Percentiles rank a stretch among this genome's conserved stretches.
These are phyloP conservation scores for Hormiphora californensis DNA, from an alignment of 37 sponge, comb jelly and placozoan species.

Conservation along the genomic window DNA sequence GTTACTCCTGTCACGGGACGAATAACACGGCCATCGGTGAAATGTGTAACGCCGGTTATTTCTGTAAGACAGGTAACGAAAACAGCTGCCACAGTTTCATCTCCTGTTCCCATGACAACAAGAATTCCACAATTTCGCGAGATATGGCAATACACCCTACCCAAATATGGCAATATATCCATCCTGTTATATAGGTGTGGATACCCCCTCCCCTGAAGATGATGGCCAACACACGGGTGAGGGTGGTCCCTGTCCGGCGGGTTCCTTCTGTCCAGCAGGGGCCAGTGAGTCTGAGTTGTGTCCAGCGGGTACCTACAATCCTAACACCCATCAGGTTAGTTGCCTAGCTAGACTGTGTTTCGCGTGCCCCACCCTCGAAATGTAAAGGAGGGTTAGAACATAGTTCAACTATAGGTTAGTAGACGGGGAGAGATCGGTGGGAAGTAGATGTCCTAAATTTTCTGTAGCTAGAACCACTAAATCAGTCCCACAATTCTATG, in stretches of 20 bases:
- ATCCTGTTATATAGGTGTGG: neutral
- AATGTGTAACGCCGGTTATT: constrained; percentile 52
- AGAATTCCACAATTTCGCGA: too few relatives aligned
- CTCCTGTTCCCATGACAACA: too few relatives aligned
- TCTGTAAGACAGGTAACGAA: constrained; percentile 32
- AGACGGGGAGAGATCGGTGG: too few relatives aligned
- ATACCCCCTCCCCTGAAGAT: neutral
- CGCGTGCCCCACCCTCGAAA: too few relatives aligned
- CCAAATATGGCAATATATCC: neutral
- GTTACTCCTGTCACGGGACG: neutral
- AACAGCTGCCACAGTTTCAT: too few relatives aligned
- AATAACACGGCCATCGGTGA: neutral
- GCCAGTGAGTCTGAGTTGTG: constrained; percentile 1
- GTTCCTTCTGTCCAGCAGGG: constrained; percentile 9
- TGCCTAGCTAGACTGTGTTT: too few relatives aligned
- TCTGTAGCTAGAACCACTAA: too few relatives aligned
- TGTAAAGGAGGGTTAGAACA: too few relatives aligned
- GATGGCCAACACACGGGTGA: constrained; percentile 24
- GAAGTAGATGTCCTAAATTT: too few relatives aligned
- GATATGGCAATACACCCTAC: too few relatives aligned
- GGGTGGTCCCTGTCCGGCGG: constrained; percentile 55
- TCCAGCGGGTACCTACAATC: constrained; percentile 50
- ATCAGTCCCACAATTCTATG: too few relatives aligned
- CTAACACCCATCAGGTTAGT: constrained; percentile 2
- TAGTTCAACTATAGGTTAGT: too few relatives aligned